Conservation (phyloP, 2,888 invertebrate genomes). For the Furcula furcula region DNA sequence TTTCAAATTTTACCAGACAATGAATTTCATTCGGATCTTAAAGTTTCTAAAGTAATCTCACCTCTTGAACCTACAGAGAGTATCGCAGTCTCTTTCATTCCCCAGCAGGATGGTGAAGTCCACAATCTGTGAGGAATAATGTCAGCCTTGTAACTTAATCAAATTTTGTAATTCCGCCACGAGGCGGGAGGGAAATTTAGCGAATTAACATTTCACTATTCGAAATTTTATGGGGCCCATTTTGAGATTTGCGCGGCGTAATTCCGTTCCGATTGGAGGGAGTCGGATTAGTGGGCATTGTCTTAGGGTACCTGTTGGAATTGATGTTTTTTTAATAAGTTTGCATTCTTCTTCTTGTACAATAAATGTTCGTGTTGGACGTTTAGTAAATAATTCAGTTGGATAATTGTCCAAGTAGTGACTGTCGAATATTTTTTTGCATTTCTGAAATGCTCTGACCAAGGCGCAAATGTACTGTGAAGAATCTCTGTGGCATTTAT, state of each 20-base stretch:
- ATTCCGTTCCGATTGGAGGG: slow-evolving; percentile 32
- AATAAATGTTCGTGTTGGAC: no score
- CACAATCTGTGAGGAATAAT: slow-evolving; percentile 53
- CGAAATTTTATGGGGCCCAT: slow-evolving; percentile 51
- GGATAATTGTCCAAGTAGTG: no score
- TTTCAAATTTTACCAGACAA: slow-evolving; percentile 33
- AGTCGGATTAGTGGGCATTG: slow-evolving; percentile 22
- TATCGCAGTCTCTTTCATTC: slow-evolving; percentile 31
- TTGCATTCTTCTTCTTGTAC: no score
- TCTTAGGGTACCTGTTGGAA: slow-evolving; percentile 6
- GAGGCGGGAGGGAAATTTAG: slow-evolving; percentile 54
- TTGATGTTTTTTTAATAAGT: no score
- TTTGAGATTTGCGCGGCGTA: slow-evolving; percentile 48
- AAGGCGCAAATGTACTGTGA: no score
- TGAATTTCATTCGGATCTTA: slow-evolving; percentile 46
- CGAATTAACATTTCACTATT: slow-evolving; percentile 72
- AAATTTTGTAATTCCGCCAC: slow-evolving; percentile 63
- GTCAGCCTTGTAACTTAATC: slow-evolving; percentile 72
- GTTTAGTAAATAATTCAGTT: no score
- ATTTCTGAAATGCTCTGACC: no score
- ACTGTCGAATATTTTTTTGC: no score
- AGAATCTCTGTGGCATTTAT: no score
- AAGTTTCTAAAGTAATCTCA: slow-evolving; percentile 50
- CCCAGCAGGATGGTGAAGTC: slow-evolving; percentile 24
- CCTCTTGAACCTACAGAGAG: slow-evolving; percentile 27